A percentile compares a stretch with the other conserved stretches of the same genome.
These are phyloP conservation scores for Andinoacara biseriatus DNA, from an alignment of 2,113 vertebrate genomes.

Conservation along the genomic window DNA sequence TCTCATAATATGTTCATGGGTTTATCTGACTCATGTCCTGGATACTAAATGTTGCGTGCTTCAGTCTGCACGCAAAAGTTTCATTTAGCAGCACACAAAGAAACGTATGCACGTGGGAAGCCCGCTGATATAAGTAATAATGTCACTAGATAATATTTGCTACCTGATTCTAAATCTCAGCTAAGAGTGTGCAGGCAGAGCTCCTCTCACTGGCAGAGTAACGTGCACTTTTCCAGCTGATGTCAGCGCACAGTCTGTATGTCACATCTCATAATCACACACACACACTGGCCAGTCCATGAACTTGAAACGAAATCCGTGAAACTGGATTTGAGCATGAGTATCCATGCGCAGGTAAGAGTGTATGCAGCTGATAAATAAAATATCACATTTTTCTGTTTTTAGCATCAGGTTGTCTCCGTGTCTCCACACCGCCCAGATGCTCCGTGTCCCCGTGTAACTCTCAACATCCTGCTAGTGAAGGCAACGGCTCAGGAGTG, in stretches of 20 bases:
- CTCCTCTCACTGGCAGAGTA: conserved; percentile 8
- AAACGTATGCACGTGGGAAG: conserved; percentile 44
- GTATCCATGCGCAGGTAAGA: background rate
- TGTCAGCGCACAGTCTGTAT: background rate
- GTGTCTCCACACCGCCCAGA: conserved; percentile 6
- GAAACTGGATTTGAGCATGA: background rate
- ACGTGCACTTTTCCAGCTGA: conserved; percentile 15
- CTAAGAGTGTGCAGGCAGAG: background rate
- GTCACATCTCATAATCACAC: background rate
- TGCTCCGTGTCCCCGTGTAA: conserved; percentile 1
- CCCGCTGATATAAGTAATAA: conserved; percentile 43
- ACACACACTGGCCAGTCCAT: background rate
- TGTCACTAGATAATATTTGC: conserved; percentile 56
- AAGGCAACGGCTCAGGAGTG: background rate
- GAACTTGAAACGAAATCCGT: conserved; percentile 12
- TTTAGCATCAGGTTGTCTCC: conserved; percentile 44
- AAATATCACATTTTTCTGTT: conserved; percentile 54
- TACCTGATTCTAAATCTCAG: conserved; percentile 35
- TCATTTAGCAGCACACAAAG: conserved; percentile 23
- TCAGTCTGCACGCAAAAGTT: conserved; percentile 40
- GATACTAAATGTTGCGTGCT: conserved; percentile 7
- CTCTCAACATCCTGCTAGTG: background rate
- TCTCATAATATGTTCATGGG: conserved; percentile 12
- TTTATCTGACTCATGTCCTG: conserved; percentile 22
- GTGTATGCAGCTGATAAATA: conserved; percentile 36